A percentile compares a stretch with the other conserved stretches of the same genome.
Evolutionary conservation across 2,888 invertebrate species (phyloP).

Genomic region (Cacoxenus indagator): DNA sequence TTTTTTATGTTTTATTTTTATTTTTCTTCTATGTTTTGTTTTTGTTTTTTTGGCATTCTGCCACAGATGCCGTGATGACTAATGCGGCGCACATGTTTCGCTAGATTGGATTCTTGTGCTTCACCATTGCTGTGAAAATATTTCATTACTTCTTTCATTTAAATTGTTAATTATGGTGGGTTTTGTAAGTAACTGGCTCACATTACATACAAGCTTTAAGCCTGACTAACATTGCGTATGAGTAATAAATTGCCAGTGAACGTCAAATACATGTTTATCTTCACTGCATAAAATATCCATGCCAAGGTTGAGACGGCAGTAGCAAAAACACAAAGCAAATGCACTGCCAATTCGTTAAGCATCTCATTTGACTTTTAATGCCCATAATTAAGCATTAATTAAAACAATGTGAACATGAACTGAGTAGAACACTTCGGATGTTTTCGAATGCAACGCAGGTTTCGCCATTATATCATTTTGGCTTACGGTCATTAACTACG

Average conservation of each 20-base stretch:
- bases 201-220: neutral
- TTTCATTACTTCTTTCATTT: neutral
- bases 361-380: conserved; percentile 62
- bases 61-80: neutral
- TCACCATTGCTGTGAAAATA: neutral
- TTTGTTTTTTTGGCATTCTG: too few relatives aligned
- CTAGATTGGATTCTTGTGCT: neutral
- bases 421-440: neutral
- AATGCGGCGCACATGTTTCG: neutral
- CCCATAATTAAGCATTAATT: conserved; percentile 63
- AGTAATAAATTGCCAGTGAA: conserved; percentile 30
- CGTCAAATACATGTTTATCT: conserved; percentile 3
- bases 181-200: neutral
- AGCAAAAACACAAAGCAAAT: conserved; percentile 7
- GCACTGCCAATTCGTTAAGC: conserved; percentile 44
- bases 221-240: conserved; percentile 18
- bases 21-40: neutral
- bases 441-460: neutral
- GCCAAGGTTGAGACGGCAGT: too few relatives aligned
- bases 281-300: conserved; percentile 8
- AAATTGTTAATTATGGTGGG: neutral
- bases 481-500: conserved; percentile 27
- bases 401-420: conserved; percentile 31
- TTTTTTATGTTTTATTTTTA: neutral
- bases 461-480: conserved; percentile 45